These are phyloP conservation scores for Gymnothorax reevesii DNA, from an alignment of 2,797 vertebrate species.

Conservation along the genomic window DNA sequence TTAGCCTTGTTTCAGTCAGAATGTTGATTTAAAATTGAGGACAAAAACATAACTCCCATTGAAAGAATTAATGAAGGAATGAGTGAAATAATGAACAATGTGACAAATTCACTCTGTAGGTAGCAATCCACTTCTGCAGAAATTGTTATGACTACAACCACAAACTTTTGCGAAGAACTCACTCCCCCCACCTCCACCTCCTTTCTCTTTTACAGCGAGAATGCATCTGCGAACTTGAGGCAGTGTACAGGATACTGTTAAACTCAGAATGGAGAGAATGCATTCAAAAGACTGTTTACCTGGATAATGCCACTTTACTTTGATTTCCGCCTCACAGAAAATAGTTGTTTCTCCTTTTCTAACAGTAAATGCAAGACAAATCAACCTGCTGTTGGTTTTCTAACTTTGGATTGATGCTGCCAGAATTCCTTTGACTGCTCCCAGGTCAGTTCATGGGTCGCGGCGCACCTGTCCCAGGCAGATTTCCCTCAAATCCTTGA, in stretches of 20 bases:
- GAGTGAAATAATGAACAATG: too few species aligned
- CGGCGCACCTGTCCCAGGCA: conserved; percentile 16
- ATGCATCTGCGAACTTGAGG: background rate
- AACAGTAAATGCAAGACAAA: background rate
- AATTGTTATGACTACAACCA: too few species aligned
- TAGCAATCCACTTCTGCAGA: too few species aligned
- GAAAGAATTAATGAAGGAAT: background rate
- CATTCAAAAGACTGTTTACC: background rate
- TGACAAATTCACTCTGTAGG: too few species aligned
- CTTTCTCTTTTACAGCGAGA: background rate
- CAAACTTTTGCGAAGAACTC: background rate
- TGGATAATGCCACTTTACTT: background rate
- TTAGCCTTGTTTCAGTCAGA: background rate
- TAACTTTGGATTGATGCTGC: conserved; percentile 16
- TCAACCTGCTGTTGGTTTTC: background rate
- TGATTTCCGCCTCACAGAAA: background rate
- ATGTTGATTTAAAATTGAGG: background rate
- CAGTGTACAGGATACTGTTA: background rate
- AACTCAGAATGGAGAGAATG: background rate
- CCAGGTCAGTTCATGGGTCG: conserved; percentile 23
- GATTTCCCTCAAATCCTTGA: conserved; percentile 23
- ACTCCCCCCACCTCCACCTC: background rate
- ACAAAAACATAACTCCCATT: background rate
- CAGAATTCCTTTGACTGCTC: conserved; percentile 7
- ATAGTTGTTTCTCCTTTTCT: background rate